Conservation (phyloP, 2,888 invertebrate species). For the Blastobasis adustella region DNA sequence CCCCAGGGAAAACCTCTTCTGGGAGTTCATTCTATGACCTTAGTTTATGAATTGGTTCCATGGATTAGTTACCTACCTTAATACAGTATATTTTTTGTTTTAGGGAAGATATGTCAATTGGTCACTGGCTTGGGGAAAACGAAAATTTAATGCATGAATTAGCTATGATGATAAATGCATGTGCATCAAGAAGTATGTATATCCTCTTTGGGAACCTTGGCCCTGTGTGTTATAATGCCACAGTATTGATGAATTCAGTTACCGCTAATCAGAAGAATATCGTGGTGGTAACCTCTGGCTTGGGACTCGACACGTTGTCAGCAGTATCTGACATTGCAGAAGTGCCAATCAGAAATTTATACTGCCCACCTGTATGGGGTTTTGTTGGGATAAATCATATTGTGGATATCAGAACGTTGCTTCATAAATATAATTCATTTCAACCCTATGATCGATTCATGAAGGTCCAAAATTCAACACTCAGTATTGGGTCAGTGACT, state of each 20-base stretch:
- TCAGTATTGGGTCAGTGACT: slow-evolving; percentile 63
- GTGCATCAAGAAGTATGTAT: slow-evolving; percentile 55
- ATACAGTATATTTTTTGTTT: slow-evolving; percentile 14
- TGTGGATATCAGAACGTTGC: slow-evolving; percentile 69
- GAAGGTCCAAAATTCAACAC: slow-evolving; percentile 61
- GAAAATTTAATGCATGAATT: slow-evolving; percentile 49
- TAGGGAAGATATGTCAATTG: slow-evolving; percentile 40
- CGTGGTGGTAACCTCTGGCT: slow-evolving; percentile 73
- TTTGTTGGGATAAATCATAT: slow-evolving; percentile 73
- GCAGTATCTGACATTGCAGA: slow-evolving; percentile 55
- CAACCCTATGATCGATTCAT: slow-evolving; percentile 65
- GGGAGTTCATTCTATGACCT: too few relatives aligned
- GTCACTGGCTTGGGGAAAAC: slow-evolving; percentile 51
- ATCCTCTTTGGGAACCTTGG: slow-evolving; percentile 73
- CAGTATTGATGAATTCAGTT: slow-evolving; percentile 50
- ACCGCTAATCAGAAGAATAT: slow-evolving; percentile 62
- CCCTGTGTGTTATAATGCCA: slow-evolving; percentile 75
- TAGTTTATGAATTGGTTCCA: too few relatives aligned
- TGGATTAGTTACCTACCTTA: too few relatives aligned
- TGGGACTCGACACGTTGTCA: slow-evolving; percentile 62
- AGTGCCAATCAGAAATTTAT: slow-evolving; percentile 61
- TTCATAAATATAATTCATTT: slow-evolving; percentile 67
- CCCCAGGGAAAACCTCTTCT: too few relatives aligned
- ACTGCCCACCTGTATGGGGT: slow-evolving; percentile 79
- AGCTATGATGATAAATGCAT: slow-evolving; percentile 63